These are phyloP conservation scores for Sesamia nonagrioides DNA, from an alignment of 1,140 invertebrate species.

Conservation along the genomic window DNA sequence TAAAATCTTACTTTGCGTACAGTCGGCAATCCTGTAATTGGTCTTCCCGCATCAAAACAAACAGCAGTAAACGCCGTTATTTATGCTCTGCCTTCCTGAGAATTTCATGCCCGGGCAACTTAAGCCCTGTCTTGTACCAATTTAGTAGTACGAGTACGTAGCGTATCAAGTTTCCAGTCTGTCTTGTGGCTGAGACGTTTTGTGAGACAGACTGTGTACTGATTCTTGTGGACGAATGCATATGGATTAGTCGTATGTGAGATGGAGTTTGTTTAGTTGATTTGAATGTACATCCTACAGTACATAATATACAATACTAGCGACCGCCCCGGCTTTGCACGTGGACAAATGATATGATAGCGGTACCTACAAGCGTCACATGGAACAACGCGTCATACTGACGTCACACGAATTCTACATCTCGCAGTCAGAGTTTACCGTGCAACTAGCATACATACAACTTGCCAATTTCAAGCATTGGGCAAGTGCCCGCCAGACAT, in stretches of 20 bases:
- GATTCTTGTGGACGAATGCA: constrained; percentile 20
- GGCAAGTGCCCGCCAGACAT: no score
- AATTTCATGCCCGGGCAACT: neutral
- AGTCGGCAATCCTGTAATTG: neutral
- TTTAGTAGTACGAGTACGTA: neutral
- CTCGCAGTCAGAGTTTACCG: no score
- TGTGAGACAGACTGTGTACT: constrained; percentile 1
- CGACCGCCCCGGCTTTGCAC: no score
- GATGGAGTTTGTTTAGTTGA: neutral
- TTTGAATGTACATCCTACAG: no score
- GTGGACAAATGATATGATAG: no score
- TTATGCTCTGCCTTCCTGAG: constrained; percentile 9
- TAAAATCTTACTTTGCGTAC: neutral
- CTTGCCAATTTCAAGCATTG: no score
- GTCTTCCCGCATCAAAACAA: constrained; percentile 5
- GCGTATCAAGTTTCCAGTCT: constrained; percentile 13
- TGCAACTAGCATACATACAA: no score
- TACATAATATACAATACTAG: no score
- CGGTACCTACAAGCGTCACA: no score
- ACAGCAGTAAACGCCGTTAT: constrained; percentile 1
- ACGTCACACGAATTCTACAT: no score
- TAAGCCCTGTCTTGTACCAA: constrained; percentile 19
- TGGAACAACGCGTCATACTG: no score
- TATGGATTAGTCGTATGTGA: neutral
- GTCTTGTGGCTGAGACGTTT: neutral